Evolutionary conservation across 2,113 vertebrate species (phyloP).

Genomic region (Anguilla japonica): DNA sequence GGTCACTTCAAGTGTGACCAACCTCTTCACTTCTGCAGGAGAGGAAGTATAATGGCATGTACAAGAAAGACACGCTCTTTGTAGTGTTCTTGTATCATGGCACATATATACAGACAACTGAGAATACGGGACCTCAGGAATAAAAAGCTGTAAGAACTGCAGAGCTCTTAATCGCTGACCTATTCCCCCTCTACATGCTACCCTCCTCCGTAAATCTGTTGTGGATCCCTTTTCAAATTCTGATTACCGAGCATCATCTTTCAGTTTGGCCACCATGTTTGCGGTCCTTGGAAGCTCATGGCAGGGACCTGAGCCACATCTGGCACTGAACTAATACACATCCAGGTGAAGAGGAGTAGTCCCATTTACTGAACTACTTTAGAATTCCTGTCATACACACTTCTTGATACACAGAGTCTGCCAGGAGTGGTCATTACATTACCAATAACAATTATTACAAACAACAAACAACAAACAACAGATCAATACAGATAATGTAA

Average conservation of each 20-base stretch:
- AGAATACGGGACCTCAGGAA: neutral
- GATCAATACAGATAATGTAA: slow-evolving; percentile 8
- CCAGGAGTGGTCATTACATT: neutral
- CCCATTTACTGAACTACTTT: neutral
- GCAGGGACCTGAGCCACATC: neutral
- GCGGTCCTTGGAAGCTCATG: neutral
- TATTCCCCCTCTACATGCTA: neutral
- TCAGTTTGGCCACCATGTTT: neutral
- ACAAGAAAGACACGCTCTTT: neutral
- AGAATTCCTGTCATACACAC: neutral
- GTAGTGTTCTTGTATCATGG: neutral
- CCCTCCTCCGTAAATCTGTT: neutral
- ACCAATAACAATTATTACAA: neutral
- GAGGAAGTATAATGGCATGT: neutral
- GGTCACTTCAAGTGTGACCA: neutral
- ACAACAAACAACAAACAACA: slow-evolving; percentile 2
- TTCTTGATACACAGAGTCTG: neutral
- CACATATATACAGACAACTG: neutral
- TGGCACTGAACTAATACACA: neutral
- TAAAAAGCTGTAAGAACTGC: neutral
- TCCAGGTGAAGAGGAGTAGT: neutral
- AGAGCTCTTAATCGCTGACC: neutral
- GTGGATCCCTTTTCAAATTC: neutral
- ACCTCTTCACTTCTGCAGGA: neutral
- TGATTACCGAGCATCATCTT: neutral